Conservation (phyloP, 2,797 vertebrate species). For the Sciurus vulgaris region DNA sequence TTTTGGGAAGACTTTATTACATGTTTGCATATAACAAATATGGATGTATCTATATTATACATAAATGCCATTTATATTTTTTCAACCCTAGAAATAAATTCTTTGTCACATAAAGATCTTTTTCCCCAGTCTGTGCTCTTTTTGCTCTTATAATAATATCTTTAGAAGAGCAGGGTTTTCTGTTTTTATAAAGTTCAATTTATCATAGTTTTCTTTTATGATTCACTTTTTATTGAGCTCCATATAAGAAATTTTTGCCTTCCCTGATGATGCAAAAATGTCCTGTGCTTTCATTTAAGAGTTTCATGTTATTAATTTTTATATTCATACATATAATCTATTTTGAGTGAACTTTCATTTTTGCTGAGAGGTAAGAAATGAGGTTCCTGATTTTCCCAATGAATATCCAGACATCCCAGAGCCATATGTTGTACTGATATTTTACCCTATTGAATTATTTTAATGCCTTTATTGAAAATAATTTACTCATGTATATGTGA, state of each 20-base stretch:
- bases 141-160: no score
- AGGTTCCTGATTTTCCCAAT: not conserved
- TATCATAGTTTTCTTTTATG: not conserved
- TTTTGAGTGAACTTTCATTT: slow-evolving; percentile 5
- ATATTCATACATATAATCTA: not conserved
- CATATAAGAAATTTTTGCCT: not conserved
- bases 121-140: not conserved
- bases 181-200: not conserved
- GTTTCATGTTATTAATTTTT: not conserved
- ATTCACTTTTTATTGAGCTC: not conserved
- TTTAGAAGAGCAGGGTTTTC: not conserved
- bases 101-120: not conserved
- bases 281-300: not conserved
- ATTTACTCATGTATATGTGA: not conserved
- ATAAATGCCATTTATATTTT: not conserved
- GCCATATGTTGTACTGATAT: not conserved
- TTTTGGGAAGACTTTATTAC: not conserved
- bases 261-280: not conserved
- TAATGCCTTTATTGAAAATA: not conserved
- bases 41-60: no score
- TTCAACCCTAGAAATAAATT: not conserved
- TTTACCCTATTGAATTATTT: not conserved
- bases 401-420: not conserved
- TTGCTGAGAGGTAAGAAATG: not conserved
- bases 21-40: no score